Evolutionary conservation across 2,113 vertebrate species (phyloP).

Genomic region (Bujurquina vittata): DNA sequence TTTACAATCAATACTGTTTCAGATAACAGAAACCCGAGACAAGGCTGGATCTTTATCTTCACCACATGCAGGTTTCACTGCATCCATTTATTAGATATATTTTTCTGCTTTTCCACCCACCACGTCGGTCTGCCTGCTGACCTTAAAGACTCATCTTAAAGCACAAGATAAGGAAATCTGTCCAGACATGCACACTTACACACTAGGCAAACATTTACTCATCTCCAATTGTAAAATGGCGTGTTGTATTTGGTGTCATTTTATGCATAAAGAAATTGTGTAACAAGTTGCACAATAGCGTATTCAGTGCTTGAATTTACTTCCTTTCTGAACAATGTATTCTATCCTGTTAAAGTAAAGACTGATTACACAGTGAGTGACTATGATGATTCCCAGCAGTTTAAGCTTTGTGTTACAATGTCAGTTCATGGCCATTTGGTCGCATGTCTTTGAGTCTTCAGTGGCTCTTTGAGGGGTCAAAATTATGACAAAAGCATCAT

Average conservation of each 20-base stretch:
- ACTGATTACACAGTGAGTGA: background rate
- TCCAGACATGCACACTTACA: background rate
- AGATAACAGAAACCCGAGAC: conserved; percentile 56
- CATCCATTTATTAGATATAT: background rate
- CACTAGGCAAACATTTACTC: background rate
- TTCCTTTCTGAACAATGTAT: background rate
- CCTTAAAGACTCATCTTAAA: background rate
- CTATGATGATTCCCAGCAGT: background rate
- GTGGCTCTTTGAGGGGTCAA: background rate
- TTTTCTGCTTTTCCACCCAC: background rate
- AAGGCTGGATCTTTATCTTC: background rate
- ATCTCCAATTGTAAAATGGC: conserved; percentile 8
- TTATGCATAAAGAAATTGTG: background rate
- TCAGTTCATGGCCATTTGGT: background rate
- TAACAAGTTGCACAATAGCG: conserved; percentile 1
- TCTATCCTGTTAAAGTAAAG: background rate
- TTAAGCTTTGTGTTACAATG: too few relatives aligned
- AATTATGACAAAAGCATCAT: background rate
- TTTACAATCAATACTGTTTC: conserved; percentile 55
- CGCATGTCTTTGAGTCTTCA: background rate
- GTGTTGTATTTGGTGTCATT: background rate
- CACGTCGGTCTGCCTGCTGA: background rate
- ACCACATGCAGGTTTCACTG: background rate
- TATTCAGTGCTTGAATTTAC: background rate
- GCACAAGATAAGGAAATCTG: background rate